Conservation (phyloP, 1,140 invertebrate species). For the Bactericera cockerelli region DNA sequence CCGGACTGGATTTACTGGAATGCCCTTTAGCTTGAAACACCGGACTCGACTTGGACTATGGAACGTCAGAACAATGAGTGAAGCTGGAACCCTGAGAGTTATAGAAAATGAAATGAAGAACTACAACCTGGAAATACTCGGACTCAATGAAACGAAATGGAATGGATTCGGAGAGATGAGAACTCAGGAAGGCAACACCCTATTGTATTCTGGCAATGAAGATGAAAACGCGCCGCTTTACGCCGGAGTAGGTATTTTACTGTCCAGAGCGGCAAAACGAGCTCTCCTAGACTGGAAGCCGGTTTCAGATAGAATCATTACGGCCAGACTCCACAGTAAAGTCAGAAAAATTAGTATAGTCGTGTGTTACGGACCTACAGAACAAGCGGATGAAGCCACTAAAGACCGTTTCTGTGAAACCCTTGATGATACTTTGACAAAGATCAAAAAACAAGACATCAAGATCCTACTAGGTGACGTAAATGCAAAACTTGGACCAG, state of each 20-base stretch:
- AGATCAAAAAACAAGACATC: constrained; percentile 13
- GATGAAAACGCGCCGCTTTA: background rate
- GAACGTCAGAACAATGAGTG: too few species aligned
- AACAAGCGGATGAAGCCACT: background rate
- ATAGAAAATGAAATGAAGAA: constrained; percentile 12
- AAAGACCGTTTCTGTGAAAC: constrained; percentile 6
- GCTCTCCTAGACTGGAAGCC: background rate
- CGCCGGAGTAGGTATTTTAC: background rate
- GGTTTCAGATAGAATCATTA: constrained; percentile 12
- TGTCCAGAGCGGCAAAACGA: too few species aligned
- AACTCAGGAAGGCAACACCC: constrained; percentile 8
- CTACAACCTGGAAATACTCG: too few species aligned
- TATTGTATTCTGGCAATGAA: constrained; percentile 12
- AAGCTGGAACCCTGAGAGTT: background rate
- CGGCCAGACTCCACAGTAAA: background rate
- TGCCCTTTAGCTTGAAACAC: too few species aligned
- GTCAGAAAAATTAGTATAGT: background rate
- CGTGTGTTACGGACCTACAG: background rate
- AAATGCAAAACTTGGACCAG: too few species aligned
- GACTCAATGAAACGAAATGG: too few species aligned
- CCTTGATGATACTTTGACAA: background rate
- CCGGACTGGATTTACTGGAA: too few species aligned
- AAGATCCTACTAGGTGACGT: too few species aligned
- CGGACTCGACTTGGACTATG: too few species aligned
- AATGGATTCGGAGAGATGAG: constrained; percentile 11